phyloP scores from a whole-genome alignment of 1,140 invertebrate species.

The Heliconius hewitsoni region DNA sequence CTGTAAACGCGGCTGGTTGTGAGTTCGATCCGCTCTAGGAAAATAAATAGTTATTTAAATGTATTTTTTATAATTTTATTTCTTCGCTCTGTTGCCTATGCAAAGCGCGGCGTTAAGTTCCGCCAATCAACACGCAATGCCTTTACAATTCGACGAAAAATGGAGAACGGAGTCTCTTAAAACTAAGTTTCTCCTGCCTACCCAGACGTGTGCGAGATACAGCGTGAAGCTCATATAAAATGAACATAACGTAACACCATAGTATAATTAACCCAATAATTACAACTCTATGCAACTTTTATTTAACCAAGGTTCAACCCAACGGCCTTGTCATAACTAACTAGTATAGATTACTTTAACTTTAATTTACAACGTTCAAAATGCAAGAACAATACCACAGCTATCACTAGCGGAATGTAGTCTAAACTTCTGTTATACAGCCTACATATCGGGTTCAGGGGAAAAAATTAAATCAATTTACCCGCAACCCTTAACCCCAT shows the following conservation, averaged over 20 bases:
- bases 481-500: slow-evolving; percentile 28
- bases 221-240: not conserved
- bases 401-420: slow-evolving; percentile 66
- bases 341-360: slow-evolving; percentile 40
- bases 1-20: too few species aligned
- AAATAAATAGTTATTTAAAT: too few species aligned
- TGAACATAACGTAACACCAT: not conserved
- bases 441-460: slow-evolving; percentile 14
- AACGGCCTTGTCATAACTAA: slow-evolving; percentile 49
- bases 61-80: too few species aligned
- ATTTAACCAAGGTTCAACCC: slow-evolving; percentile 21
- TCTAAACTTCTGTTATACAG: slow-evolving; percentile 60
- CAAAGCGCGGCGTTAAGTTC: too few species aligned
- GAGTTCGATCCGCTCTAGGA: too few species aligned
- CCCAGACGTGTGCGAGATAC: too few species aligned
- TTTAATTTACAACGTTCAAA: slow-evolving; percentile 53
- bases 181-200: too few species aligned
- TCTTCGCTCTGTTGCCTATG: too few species aligned
- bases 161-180: too few species aligned
- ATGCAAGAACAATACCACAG: slow-evolving; percentile 62
- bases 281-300: not conserved
- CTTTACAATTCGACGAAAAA: too few species aligned
- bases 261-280: not conserved
- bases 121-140: too few species aligned
- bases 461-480: slow-evolving; percentile 29